Conservation (phyloP, 1,140 invertebrate genomes). For the Adoxophyes honmai region DNA sequence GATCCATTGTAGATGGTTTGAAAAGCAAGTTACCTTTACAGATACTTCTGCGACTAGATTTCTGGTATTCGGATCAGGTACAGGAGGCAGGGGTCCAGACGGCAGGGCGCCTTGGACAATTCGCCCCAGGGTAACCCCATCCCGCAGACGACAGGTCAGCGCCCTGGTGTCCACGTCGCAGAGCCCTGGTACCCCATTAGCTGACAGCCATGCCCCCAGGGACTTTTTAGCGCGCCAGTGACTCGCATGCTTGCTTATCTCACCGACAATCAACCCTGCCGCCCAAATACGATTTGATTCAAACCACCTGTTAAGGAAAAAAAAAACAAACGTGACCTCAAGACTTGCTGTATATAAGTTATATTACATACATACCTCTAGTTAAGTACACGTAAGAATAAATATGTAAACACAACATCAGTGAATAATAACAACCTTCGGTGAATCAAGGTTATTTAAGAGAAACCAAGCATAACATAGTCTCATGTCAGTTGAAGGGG, state of each 20-base stretch:
- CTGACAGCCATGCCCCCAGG: conserved; percentile 89
- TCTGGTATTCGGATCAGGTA: conserved; percentile 88
- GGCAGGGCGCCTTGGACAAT: conserved; percentile 81
- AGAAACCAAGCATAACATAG: too few species aligned
- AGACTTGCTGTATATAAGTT: too few species aligned
- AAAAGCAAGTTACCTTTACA: conserved; percentile 78
- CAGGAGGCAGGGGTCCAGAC: conserved; percentile 50
- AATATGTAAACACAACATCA: too few species aligned
- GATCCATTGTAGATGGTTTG: too few species aligned
- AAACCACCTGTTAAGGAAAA: conserved; percentile 83
- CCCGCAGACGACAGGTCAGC: conserved; percentile 92
- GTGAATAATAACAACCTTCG: too few species aligned
- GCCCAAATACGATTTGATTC: conserved; percentile 96
- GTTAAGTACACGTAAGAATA: too few species aligned
- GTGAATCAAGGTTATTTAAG: too few species aligned
- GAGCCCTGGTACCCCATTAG: conserved; percentile 91
- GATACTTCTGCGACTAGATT: conserved; percentile 97
- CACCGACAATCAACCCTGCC: conserved; percentile 94
- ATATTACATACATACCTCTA: too few species aligned
- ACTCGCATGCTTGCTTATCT: conserved; percentile 90
- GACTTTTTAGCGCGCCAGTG: conserved; percentile 92
- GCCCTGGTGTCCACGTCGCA: conserved; percentile 93
- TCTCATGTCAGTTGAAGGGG: too few species aligned
- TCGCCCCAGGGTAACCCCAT: conserved; percentile 89
- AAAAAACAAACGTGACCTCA: too few species aligned